phyloP scores from a whole-genome alignment of 2,797 vertebrate species.

The Notamacropus eugenii region DNA sequence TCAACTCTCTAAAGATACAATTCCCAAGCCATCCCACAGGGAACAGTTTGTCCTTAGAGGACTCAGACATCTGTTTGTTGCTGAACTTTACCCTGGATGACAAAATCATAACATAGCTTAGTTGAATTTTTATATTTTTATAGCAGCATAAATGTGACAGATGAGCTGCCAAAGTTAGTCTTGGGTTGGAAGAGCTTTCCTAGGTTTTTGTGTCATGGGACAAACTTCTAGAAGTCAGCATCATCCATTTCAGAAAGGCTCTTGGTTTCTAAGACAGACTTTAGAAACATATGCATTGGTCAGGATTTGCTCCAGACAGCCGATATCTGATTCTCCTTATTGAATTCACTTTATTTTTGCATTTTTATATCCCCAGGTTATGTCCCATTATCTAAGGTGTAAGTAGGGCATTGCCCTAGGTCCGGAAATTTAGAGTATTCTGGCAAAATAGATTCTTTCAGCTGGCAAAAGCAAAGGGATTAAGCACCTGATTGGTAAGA shows the following conservation, averaged over 20 bases:
- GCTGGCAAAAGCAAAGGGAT: background rate
- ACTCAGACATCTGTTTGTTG: background rate
- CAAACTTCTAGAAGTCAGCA: background rate
- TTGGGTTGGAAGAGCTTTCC: conserved; percentile 25
- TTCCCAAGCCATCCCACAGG: background rate
- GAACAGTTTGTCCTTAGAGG: background rate
- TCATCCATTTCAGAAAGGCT: background rate
- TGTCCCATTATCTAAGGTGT: background rate
- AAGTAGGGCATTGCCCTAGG: background rate
- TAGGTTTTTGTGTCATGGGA: conserved; percentile 38
- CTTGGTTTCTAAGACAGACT: background rate
- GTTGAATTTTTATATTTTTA: background rate
- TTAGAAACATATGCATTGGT: background rate
- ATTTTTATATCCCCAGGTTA: background rate
- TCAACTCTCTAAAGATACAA: background rate
- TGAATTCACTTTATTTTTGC: background rate
- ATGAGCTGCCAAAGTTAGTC: background rate
- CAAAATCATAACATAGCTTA: conserved; percentile 29
- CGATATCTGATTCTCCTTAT: background rate
- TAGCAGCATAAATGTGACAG: conserved; percentile 37
- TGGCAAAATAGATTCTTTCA: background rate
- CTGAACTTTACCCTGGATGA: conserved; percentile 24
- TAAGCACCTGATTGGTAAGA: background rate
- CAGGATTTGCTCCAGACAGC: background rate
- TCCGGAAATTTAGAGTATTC: background rate